Conservation (phyloP, 2,888 invertebrate species). For the Dusona sp. region DNA sequence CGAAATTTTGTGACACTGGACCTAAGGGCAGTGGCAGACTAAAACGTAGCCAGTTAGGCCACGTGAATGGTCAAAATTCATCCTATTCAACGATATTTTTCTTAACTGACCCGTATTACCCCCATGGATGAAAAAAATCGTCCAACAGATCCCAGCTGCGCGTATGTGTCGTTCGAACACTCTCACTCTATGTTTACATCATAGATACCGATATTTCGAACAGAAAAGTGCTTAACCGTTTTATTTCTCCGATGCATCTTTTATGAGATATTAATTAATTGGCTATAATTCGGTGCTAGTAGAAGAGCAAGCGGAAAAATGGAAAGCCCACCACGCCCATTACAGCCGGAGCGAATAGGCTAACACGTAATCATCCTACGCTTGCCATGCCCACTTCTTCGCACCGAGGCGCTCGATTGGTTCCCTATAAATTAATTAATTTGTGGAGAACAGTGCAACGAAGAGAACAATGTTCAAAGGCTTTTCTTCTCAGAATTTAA, state of each 20-base stretch:
- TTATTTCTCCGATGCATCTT: too few species aligned
- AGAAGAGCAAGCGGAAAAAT: neutral
- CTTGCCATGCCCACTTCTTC: neutral
- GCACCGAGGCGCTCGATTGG: neutral
- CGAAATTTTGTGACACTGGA: neutral
- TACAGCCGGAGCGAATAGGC: neutral
- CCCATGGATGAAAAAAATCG: neutral
- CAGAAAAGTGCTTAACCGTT: too few species aligned
- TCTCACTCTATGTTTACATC: too few species aligned
- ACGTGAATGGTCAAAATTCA: neutral
- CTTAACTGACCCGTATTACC: slow-evolving; percentile 18
- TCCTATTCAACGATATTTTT: neutral
- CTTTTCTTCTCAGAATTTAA: neutral
- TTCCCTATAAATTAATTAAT: neutral
- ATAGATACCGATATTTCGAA: too few species aligned
- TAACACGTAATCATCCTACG: neutral
- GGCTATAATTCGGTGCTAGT: too few species aligned
- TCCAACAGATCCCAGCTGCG: neutral
- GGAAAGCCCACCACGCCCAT: neutral
- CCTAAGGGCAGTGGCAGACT: neutral
- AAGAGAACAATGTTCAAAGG: neutral
- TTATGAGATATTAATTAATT: too few species aligned
- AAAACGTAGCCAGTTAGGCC: neutral
- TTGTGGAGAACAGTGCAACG: neutral
- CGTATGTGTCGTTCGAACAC: neutral